Percentiles rank a stretch among this genome's conserved stretches.
phyloP scores from a whole-genome alignment of 1,140 invertebrate genomes.

The Pachypeltis micranthus region DNA sequence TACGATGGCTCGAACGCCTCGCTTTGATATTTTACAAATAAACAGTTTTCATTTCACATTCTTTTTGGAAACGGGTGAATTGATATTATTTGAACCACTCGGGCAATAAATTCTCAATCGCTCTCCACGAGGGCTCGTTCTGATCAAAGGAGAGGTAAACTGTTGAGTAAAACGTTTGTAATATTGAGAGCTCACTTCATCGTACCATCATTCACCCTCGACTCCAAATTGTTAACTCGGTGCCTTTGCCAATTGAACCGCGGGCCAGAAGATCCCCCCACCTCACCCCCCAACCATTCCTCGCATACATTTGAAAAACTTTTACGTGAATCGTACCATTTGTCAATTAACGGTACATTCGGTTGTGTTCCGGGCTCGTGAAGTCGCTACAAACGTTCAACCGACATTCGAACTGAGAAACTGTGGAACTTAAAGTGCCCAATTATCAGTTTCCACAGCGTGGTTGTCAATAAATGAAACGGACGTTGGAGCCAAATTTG shows the following conservation, averaged over 20 bases:
- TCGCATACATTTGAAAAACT: too few species aligned
- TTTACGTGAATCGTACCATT: too few species aligned
- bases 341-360: too few species aligned
- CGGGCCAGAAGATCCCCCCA: too few species aligned
- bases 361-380: too few species aligned
- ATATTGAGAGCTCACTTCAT: neutral
- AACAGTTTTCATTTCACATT: neutral
- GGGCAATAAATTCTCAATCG: neutral
- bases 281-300: too few species aligned
- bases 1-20: neutral
- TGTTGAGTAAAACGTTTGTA: neutral
- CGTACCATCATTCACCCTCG: neutral
- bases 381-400: too few species aligned
- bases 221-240: neutral
- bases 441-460: too few species aligned
- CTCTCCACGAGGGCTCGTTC: neutral
- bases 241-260: neutral
- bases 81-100: neutral
- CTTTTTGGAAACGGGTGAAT: neutral
- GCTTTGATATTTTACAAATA: neutral
- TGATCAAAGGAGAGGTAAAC: neutral
- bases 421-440: too few species aligned
- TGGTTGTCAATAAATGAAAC: too few species aligned
- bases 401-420: too few species aligned
- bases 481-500: too few species aligned